phyloP scores from a whole-genome alignment of 2,113 vertebrate genomes.

The Rhipidura dahli region DNA sequence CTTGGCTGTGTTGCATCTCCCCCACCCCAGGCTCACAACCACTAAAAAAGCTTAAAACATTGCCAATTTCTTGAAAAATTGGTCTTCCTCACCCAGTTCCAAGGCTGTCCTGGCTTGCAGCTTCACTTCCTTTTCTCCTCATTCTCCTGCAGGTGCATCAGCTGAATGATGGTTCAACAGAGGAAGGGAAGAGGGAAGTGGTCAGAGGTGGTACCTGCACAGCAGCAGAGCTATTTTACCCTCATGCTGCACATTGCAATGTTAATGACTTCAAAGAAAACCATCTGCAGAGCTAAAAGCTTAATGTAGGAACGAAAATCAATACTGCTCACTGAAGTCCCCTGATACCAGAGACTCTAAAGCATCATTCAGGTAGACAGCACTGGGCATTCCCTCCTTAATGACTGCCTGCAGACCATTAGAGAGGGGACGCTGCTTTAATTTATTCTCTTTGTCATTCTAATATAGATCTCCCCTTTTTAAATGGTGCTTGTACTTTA shows the following conservation, averaged over 20 bases:
- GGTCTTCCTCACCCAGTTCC: constrained; percentile 24
- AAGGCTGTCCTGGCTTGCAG: background rate
- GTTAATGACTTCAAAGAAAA: constrained; percentile 39
- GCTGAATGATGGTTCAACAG: background rate
- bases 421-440: background rate
- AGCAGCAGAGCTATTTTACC: background rate
- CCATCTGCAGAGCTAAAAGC: constrained; percentile 36
- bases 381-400: background rate
- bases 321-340: constrained; percentile 29
- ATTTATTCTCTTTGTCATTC: constrained; percentile 31
- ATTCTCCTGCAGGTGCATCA: background rate
- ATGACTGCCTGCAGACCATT: background rate
- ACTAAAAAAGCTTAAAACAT: background rate
- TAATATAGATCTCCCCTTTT: constrained; percentile 26
- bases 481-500: background rate
- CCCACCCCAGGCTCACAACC: background rate
- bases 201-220: background rate
- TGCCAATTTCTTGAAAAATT: background rate
- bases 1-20: background rate
- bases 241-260: background rate
- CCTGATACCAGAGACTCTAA: background rate
- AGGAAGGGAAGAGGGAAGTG: background rate
- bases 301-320: constrained; percentile 57
- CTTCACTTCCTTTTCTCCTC: background rate
- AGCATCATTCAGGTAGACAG: background rate